Evolutionary conservation across 2,888 invertebrate genomes (phyloP).

Genomic region (Megaustenia siamemsis): DNA sequence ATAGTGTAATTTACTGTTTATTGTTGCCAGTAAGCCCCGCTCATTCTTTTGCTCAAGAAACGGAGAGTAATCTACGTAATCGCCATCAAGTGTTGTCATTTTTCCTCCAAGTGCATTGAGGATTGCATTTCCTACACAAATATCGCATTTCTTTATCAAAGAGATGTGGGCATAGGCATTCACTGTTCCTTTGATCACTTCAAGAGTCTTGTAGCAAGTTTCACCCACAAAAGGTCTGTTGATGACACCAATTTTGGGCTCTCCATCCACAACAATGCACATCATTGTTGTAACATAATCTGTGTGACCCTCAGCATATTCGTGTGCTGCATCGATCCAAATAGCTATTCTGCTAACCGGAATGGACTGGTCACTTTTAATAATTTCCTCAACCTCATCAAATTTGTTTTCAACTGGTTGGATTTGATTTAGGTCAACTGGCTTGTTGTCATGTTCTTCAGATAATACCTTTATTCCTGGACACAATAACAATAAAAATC

Average conservation of each 20-base stretch:
- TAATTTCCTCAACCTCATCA: constrained; percentile 65
- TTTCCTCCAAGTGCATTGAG: constrained; percentile 86
- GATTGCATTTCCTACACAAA: constrained; percentile 95
- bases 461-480: constrained; percentile 87
- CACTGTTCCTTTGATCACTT: constrained; percentile 90
- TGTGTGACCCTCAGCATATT: constrained; percentile 86
- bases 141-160: constrained; percentile 98
- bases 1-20: constrained; percentile 76
- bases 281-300: constrained; percentile 98
- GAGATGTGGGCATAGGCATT: constrained; percentile 95
- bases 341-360: constrained; percentile 89
- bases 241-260: constrained; percentile 95
- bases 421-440: constrained; percentile 68
- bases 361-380: constrained; percentile 80
- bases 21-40: constrained; percentile 88
- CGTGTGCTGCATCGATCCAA: constrained; percentile 99
- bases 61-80: constrained; percentile 85
- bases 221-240: constrained; percentile 89
- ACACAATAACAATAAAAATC: too few species aligned
- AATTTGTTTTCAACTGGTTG: constrained; percentile 65
- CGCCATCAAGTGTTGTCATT: constrained; percentile 88
- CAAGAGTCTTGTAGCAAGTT: constrained; percentile 85
- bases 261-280: constrained; percentile 93
- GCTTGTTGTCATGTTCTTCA: constrained; percentile 86
- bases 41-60: constrained; percentile 69